These are phyloP conservation scores for Chouioia cunea DNA, from an alignment of 2,888 invertebrate genomes.

Conservation along the genomic window DNA sequence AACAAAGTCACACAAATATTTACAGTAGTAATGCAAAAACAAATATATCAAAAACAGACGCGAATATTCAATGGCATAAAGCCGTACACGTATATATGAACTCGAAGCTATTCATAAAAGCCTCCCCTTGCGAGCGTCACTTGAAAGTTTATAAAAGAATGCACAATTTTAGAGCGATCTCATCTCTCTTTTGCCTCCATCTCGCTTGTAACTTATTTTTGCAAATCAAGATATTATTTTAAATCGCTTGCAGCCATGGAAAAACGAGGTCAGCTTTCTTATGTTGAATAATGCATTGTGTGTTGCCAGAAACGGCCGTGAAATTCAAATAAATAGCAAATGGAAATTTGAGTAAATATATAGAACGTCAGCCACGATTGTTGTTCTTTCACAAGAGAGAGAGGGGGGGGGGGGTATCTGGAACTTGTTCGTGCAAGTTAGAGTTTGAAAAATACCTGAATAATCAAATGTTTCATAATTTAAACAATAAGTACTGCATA, in stretches of 20 bases:
- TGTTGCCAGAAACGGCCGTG: background rate
- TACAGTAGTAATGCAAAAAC: too few species aligned
- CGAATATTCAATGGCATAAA: too few species aligned
- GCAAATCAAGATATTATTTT: constrained; percentile 31
- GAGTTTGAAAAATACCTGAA: too few species aligned
- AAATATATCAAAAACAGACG: too few species aligned
- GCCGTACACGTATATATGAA: too few species aligned
- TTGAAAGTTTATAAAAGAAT: constrained; percentile 38
- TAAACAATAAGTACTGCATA: too few species aligned
- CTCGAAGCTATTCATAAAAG: background rate
- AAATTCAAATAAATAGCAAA: constrained; percentile 16
- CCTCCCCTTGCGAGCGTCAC: constrained; percentile 8
- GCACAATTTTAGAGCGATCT: constrained; percentile 14
- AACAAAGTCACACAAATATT: background rate
- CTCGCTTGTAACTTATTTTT: constrained; percentile 19
- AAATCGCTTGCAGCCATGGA: background rate
- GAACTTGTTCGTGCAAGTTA: too few species aligned
- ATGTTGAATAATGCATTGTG: constrained; percentile 19
- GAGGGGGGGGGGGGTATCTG: too few species aligned
- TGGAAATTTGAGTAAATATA: constrained; percentile 1
- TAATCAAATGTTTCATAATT: too few species aligned
- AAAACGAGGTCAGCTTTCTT: background rate
- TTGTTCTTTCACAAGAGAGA: too few species aligned
- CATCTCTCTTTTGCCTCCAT: background rate
- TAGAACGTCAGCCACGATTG: too few species aligned